Base-by-base conservation (phyloP, 2,113 vertebrate genomes). In the Amphiprion percula region DNA sequence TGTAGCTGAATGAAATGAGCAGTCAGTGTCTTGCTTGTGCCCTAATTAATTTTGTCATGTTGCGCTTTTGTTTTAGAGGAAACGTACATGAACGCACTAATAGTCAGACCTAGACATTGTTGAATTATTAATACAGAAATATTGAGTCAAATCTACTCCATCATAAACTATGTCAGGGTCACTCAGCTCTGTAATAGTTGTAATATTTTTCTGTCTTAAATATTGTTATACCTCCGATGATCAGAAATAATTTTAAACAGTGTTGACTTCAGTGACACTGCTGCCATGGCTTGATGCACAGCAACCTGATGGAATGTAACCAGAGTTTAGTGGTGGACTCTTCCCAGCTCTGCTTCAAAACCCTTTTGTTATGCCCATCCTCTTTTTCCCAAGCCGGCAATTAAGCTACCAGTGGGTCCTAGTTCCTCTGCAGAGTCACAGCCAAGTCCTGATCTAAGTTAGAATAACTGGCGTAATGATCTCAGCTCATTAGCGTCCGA, bases 381-480 rank as follows among this genome's bases (percentile, higher is more conserved):
- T 88, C 14, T 77, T 86, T 61, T 91, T 79, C 76, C 85, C 80
- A 80, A 84, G 87, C 87, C 50, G 15, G 83, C 89, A 93, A 93
- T 93, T 93, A 93, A 81, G 75, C 67, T 30, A 83, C 74, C 46
- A 76, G 37, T 88, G 79, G 83, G 82, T 90, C 71, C 83, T 81
- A 53, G 83, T 80, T 82, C 82, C 58, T 77, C 68, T 74, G 59
- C 55, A 74, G 69, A 74, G 75, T 84, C 76, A 80, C 85, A 88
- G 90, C 93, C 91, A 92, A 90, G 68, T 92, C 76, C 83, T 93
- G 90, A 94, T 91, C 85, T 80, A 91, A 91, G 87, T 87, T 87
- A 81, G 90, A 90, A 86, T 93, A 94, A 94, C 93, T 93, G 92
- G 86, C 21, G 68, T 94, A 91, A 93, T 93, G 90, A 91, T 90